Evolutionary conservation across 1,140 invertebrate genomes (phyloP).

Genomic region (Notospermus geniculatus): DNA sequence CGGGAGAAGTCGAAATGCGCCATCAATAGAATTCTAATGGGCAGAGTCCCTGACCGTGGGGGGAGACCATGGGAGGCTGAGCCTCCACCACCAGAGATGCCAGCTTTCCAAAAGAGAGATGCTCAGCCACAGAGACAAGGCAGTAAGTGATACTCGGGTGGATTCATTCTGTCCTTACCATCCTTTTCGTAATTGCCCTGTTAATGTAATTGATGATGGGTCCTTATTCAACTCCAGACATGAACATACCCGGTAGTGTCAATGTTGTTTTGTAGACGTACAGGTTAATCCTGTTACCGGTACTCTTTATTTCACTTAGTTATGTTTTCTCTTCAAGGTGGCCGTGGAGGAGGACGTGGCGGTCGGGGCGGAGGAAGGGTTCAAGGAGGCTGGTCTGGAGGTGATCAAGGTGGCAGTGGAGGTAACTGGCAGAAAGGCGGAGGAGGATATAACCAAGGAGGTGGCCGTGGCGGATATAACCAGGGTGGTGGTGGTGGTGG

Average conservation of each 20-base stretch:
- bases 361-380: constrained; percentile 35
- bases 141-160: constrained; percentile 35
- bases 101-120: constrained; percentile 76
- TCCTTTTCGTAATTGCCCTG: no score
- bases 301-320: constrained; percentile 18
- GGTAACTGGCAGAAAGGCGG: constrained; percentile 24
- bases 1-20: constrained; percentile 75
- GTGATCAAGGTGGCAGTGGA: constrained; percentile 6
- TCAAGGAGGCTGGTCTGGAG: constrained; percentile 30
- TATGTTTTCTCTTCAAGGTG: constrained; percentile 28
- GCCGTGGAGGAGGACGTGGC: constrained; percentile 28
- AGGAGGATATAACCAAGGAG: constrained; percentile 27
- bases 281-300: background rate
- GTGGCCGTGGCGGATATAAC: constrained; percentile 25
- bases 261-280: no score
- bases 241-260: background rate
- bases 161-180: no score
- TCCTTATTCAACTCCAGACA: no score
- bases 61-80: constrained; percentile 84
- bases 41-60: constrained; percentile 73
- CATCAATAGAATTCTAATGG: constrained; percentile 85
- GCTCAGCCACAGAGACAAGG: constrained; percentile 35
- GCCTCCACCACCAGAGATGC: constrained; percentile 93
- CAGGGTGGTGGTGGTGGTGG: constrained; percentile 42
- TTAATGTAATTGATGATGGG: no score